Evolutionary conservation across 1,140 invertebrate genomes (phyloP), one percentile per base, ranked within the genome.

Genomic region (Lepidurus apus): DNA sequence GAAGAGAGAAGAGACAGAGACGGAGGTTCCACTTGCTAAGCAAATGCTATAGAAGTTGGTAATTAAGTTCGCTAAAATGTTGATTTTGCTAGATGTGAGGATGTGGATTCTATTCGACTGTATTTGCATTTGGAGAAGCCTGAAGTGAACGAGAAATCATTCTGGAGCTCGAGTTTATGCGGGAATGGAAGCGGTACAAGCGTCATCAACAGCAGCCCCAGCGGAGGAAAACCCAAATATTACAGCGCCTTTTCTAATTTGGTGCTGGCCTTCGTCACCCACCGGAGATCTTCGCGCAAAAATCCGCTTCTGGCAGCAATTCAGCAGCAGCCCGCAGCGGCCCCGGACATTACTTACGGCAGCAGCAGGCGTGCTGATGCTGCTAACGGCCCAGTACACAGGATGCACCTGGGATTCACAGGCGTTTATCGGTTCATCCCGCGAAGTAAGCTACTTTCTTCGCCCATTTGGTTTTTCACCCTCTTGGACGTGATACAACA

Each of bases 351-450:
- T 42, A 75, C 34, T 11, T 42, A 42, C 74, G 74, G 34, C 17
- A 75, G 8, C 74, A 21, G 42, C 42, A 34, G 42, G 21, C 75
- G 42, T 7, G 5, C 34, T 65, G 53, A 65, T 7, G 13, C 42
- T 76, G 42, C 42, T n/a, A 45, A 43, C 75, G 75, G 75, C 75
- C 21, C 10, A 26, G 7, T 42, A n/a, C 74, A 75, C 74, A 42
- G 42, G 34, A 10, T 42, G 21, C 74, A 75, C 74, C 45, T 45
- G 65, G 78, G 78, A 34, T 79, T 79, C 78, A 79, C 43, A 13
- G 78, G 78, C 73, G 75, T 74, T 74, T 79, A 75, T 45, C 73
- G 78, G 75, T 79, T 79, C 74, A 79, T 79, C 42, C 78, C 65
- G 24, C 43, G 75, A 74, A 79, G 78, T 79, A 74, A 74, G 47